Percentiles rank a stretch among this genome's conserved stretches.
phyloP scores from a whole-genome alignment of 2,888 invertebrate genomes.

The Periphyllus acericola region DNA sequence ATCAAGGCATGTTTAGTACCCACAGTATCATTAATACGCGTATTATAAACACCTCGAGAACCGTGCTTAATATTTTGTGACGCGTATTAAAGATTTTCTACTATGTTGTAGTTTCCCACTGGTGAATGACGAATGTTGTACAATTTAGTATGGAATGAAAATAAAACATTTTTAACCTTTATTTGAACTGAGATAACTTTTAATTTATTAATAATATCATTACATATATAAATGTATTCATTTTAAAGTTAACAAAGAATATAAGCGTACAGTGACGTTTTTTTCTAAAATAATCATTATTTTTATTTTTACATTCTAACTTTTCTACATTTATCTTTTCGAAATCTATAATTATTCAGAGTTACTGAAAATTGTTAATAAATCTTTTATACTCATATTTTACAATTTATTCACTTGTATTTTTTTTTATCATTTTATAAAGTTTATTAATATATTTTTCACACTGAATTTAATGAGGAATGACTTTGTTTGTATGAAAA shows the following conservation, averaged over 20 bases:
- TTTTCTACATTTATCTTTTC: neutral
- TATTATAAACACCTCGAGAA: constrained; percentile 41
- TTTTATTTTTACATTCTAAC: neutral
- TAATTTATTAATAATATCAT: neutral
- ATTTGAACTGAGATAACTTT: neutral
- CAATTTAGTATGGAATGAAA: constrained; percentile 1
- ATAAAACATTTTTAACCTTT: neutral
- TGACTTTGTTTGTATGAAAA: no score
- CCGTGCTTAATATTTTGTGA: constrained; percentile 49
- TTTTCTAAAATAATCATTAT: neutral
- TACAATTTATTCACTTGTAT: no score
- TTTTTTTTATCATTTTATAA: no score
- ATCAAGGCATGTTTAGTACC: constrained; percentile 49
- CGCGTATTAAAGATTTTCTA: constrained; percentile 33
- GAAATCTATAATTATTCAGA: neutral
- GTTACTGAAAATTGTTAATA: neutral
- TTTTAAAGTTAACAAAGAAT: neutral
- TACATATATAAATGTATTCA: neutral
- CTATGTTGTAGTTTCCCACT: neutral
- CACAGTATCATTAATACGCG: constrained; percentile 43
- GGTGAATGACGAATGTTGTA: neutral
- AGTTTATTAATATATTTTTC: no score
- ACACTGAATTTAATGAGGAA: no score
- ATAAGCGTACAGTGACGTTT: neutral
- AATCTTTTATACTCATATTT: no score